Evolutionary conservation across 30 jellyfish, hydroid and myxozoan species (phyloP).

Genomic region (Turritopsis dohrnii): DNA sequence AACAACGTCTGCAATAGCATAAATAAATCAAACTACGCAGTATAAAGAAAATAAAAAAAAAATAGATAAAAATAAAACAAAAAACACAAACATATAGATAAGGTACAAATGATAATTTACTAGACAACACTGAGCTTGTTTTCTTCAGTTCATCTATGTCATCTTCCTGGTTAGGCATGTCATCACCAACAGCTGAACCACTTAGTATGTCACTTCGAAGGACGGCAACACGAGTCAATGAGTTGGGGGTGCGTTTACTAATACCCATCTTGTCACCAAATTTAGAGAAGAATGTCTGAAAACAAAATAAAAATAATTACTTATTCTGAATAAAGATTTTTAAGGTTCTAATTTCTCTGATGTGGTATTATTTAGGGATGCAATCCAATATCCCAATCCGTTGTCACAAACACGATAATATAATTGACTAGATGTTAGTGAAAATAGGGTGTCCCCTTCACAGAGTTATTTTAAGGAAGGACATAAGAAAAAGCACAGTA

Average conservation of each 20-base stretch:
- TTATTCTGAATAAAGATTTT: not conserved
- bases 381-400: too few relatives aligned
- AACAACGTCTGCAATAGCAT: too few relatives aligned
- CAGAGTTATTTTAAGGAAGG: not conserved
- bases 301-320: not conserved
- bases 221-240: constrained; percentile 80
- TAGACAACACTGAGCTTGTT: constrained; percentile 86
- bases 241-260: constrained; percentile 61
- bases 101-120: constrained; percentile 20
- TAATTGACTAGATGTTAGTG: not conserved
- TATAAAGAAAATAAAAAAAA: too few relatives aligned
- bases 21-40: too few relatives aligned
- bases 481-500: too few relatives aligned
- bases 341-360: too few relatives aligned
- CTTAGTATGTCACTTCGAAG: constrained; percentile 80
- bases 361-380: too few relatives aligned
- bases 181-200: constrained; percentile 41
- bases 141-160: constrained; percentile 65
- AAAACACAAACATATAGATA: not conserved
- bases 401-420: too few relatives aligned
- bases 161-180: constrained; percentile 19
- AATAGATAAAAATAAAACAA: too few relatives aligned
- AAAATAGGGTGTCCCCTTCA: not conserved
- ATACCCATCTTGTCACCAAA: constrained; percentile 70
- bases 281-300: constrained; percentile 37